A percentile compares a stretch with the other conserved stretches of the same genome.
Evolutionary conservation across 2,113 vertebrate genomes (phyloP).

Genomic region (Choloepus hoffmanni): DNA sequence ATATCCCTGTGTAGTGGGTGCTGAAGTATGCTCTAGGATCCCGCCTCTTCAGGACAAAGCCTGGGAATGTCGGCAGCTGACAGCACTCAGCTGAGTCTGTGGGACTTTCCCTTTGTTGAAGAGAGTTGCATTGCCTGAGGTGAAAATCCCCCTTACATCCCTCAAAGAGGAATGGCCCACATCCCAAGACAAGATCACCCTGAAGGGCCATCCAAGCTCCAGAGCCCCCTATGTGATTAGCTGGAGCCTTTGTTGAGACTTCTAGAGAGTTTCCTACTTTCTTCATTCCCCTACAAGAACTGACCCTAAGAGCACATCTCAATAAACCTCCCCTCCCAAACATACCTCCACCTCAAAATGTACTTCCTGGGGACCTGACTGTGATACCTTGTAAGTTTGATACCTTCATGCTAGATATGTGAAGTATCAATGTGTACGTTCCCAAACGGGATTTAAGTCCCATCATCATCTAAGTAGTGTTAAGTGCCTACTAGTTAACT

Average conservation of each 20-base stretch:
- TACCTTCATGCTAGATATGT: background rate
- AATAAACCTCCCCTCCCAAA: background rate
- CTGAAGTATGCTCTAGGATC: background rate
- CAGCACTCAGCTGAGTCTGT: background rate
- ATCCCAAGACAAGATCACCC: background rate
- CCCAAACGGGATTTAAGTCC: background rate
- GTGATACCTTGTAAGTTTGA: background rate
- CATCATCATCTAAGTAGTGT: background rate
- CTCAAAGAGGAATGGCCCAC: background rate
- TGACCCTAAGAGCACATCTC: background rate
- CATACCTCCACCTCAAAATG: background rate
- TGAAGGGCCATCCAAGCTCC: background rate
- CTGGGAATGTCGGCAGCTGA: background rate
- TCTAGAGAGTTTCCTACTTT: background rate
- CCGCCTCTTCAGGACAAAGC: background rate
- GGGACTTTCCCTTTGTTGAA: background rate
- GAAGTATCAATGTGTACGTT: slow-evolving; percentile 5
- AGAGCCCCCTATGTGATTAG: background rate
- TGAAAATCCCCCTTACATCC: fast-evolving
- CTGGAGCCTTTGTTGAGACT: slow-evolving; percentile 12
- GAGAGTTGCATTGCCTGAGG: background rate
- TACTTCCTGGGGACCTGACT: background rate
- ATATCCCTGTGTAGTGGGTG: background rate
- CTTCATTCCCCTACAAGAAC: background rate
- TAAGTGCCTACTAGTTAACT: slow-evolving; percentile 26